Evolutionary conservation across 2,888 invertebrate species (phyloP).

Genomic region (Chromoteleia sp.): DNA sequence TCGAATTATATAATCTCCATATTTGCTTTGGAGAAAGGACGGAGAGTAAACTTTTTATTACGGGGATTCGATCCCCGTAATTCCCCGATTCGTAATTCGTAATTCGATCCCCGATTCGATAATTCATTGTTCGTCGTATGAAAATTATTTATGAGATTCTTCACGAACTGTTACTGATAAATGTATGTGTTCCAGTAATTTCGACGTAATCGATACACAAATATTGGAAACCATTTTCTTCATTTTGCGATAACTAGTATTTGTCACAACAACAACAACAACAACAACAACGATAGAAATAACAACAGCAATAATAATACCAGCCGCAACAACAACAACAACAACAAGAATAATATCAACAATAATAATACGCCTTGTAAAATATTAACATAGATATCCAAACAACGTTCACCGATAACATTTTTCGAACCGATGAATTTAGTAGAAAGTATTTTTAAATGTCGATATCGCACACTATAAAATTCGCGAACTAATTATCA

Average conservation of each 20-base stretch:
- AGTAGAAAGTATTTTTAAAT: constrained; percentile 9
- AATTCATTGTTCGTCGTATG: constrained; percentile 12
- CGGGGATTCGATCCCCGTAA: no score
- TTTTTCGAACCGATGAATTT: constrained; percentile 6
- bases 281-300: no score
- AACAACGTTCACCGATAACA: constrained; percentile 16
- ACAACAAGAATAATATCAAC: no score
- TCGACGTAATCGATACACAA: constrained; percentile 20
- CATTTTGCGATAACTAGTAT: constrained; percentile 7
- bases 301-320: no score
- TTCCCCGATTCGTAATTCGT: no score
- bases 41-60: constrained; percentile 1
- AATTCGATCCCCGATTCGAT: no score
- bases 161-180: constrained; percentile 8
- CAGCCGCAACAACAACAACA: no score
- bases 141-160: constrained; percentile 11
- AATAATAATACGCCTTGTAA: constrained; percentile 4
- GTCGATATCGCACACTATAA: background rate
- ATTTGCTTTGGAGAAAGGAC: background rate
- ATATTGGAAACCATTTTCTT: constrained; percentile 27
- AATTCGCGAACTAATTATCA: background rate
- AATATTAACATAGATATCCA: constrained; percentile 18
- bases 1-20: constrained; percentile 6
- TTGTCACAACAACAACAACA: constrained; percentile 5
- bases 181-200: constrained; percentile 22